These are phyloP conservation scores for Leptinotarsa tumamoca DNA, from an alignment of 2,888 invertebrate species.

Conservation along the genomic window DNA sequence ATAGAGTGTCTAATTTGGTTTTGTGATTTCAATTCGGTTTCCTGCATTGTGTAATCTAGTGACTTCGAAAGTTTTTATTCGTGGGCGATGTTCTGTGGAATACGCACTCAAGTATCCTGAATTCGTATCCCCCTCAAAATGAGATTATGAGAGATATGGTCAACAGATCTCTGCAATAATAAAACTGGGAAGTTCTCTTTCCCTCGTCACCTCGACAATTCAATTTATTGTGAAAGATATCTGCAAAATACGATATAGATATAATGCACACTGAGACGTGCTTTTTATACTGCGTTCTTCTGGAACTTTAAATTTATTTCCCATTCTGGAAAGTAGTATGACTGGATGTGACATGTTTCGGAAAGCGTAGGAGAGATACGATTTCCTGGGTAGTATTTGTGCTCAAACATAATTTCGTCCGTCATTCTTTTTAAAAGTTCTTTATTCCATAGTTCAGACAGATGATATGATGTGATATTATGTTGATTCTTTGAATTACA, in stretches of 20 bases:
- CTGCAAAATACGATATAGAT: slow-evolving; percentile 10
- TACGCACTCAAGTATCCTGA: background rate
- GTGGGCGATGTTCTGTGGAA: no score
- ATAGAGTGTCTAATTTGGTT: no score
- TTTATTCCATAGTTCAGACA: no score
- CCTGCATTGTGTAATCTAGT: background rate
- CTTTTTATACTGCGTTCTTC: slow-evolving; percentile 4
- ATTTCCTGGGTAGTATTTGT: background rate
- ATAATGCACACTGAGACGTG: slow-evolving; percentile 17
- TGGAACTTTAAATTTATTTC: slow-evolving; percentile 17
- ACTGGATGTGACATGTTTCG: slow-evolving; percentile 6
- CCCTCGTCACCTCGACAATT: slow-evolving; percentile 13
- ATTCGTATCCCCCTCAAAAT: slow-evolving; percentile 10
- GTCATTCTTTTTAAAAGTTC: background rate
- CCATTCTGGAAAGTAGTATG: background rate
- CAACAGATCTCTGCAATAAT: slow-evolving; percentile 18
- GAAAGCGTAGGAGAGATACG: background rate
- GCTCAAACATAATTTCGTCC: background rate
- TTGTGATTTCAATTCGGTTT: no score
- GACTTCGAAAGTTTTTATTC: background rate
- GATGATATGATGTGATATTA: no score
- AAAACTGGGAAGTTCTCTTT: background rate
- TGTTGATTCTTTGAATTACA: no score
- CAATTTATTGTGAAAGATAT: slow-evolving; percentile 13
- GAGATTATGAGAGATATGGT: slow-evolving; percentile 11